Percentiles rank a stretch among this genome's conserved stretches.
Evolutionary conservation across 2,888 invertebrate genomes (phyloP).

Genomic region (Noctua pronuba): DNA sequence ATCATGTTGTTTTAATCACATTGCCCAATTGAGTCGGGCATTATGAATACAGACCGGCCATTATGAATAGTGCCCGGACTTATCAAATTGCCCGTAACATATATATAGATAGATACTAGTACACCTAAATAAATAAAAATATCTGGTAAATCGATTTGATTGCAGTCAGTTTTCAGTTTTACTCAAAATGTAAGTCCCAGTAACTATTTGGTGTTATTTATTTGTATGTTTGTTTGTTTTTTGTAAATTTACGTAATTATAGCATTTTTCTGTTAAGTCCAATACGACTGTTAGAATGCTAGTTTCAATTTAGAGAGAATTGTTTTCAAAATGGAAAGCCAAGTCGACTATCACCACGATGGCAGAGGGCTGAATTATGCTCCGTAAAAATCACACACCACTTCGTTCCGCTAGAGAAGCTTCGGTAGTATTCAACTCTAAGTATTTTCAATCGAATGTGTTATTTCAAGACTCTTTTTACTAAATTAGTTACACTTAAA

Average conservation of each 20-base stretch:
- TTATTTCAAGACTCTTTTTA: slow-evolving; percentile 16
- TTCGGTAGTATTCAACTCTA: background rate
- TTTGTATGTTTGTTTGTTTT: background rate
- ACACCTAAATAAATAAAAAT: too few species aligned
- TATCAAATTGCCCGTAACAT: too few species aligned
- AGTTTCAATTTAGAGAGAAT: background rate
- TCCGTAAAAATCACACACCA: background rate
- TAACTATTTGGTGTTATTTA: background rate
- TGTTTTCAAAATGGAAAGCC: background rate
- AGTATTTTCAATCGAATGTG: slow-evolving; percentile 6
- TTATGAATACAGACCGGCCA: too few species aligned
- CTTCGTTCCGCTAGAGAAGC: background rate
- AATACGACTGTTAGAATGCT: too few species aligned
- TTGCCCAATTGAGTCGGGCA: too few species aligned
- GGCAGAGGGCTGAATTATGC: background rate
- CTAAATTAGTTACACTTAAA: slow-evolving; percentile 45
- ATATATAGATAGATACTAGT: too few species aligned
- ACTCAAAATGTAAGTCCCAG: background rate
- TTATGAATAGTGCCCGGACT: too few species aligned
- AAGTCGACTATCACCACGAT: background rate
- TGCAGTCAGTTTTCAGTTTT: too few species aligned
- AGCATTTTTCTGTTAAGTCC: background rate
- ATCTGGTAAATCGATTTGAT: background rate
- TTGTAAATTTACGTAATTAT: background rate
- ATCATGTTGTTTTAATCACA: too few species aligned